Evolutionary conservation across 2,113 vertebrate genomes (phyloP).

Genomic region (Mungos mungo): DNA sequence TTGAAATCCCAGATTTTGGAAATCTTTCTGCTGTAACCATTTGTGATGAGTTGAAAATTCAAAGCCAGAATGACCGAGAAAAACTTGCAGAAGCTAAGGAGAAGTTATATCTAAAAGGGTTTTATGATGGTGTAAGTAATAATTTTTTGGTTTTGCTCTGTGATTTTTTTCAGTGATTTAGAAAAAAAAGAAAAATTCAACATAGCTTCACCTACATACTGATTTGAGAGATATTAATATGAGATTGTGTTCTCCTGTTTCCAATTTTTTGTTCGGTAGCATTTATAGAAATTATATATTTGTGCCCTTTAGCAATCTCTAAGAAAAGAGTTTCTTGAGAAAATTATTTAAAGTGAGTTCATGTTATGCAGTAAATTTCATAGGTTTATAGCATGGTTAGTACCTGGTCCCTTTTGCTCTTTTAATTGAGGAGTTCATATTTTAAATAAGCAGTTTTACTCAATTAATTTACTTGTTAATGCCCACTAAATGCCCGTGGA

Average conservation of each 20-base stretch:
- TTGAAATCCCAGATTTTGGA: conserved; percentile 96
- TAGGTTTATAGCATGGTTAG: not conserved
- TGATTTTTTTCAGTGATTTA: conserved; percentile 36
- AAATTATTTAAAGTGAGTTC: conserved; percentile 15
- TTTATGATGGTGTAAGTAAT: conserved; percentile 96
- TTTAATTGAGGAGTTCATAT: not conserved
- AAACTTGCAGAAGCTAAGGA: conserved; percentile 97
- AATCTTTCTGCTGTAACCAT: conserved; percentile 92
- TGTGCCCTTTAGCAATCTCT: not conserved
- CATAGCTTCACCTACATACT: not conserved
- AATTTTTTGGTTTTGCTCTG: conserved; percentile 13
- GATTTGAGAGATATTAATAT: conserved; percentile 7
- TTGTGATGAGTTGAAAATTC: conserved; percentile 96
- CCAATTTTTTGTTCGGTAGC: not conserved
- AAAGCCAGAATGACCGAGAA: conserved; percentile 98
- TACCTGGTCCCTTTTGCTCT: not conserved
- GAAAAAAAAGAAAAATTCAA: conserved; percentile 8
- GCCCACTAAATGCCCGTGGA: not conserved
- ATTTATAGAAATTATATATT: conserved; percentile 40
- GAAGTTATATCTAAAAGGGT: conserved; percentile 95
- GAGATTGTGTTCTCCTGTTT: not conserved
- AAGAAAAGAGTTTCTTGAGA: conserved; percentile 41
- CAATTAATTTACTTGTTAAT: conserved; percentile 16
- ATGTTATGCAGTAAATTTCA: not conserved
- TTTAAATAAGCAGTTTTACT: conserved; percentile 46